phyloP scores from a whole-genome alignment of 2,888 invertebrate species.

The Celastrina argiolus region DNA sequence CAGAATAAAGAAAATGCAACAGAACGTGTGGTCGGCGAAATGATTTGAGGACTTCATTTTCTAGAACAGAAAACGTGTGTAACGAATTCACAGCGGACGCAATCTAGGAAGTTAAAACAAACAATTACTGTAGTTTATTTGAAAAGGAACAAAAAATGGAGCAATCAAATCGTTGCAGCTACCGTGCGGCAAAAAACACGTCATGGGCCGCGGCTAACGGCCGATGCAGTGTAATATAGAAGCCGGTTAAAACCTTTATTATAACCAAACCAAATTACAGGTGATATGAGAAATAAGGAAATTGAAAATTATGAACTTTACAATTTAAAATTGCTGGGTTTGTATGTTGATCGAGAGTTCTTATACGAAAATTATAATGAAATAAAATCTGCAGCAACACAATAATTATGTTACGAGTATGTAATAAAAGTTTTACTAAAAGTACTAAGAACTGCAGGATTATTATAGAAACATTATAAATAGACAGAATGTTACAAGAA shows the following conservation, averaged over 20 bases:
- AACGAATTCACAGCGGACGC: constrained; percentile 69
- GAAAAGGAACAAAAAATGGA: constrained; percentile 70
- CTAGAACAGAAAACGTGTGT: constrained; percentile 62
- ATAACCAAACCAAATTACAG: constrained; percentile 7
- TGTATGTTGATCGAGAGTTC: background rate
- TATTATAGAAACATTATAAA: background rate
- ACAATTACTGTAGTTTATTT: constrained; percentile 76
- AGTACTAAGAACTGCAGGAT: no score
- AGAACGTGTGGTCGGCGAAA: constrained; percentile 43
- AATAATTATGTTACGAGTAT: no score
- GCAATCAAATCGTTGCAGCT: constrained; percentile 74
- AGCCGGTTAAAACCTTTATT: constrained; percentile 38
- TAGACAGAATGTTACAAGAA: constrained; percentile 32
- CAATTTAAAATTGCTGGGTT: background rate
- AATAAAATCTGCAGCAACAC: background rate
- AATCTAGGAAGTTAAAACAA: constrained; percentile 74
- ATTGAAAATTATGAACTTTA: constrained; percentile 3
- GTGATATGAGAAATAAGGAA: constrained; percentile 6
- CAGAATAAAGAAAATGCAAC: constrained; percentile 16
- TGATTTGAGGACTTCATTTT: constrained; percentile 70
- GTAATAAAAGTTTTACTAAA: no score
- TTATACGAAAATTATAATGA: background rate
- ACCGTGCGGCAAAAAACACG: constrained; percentile 64
- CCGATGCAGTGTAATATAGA: constrained; percentile 58
- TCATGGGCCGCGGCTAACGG: constrained; percentile 37